Evolutionary conservation across 2,113 vertebrate genomes (phyloP).

Genomic region (Desmodus rotundus): DNA sequence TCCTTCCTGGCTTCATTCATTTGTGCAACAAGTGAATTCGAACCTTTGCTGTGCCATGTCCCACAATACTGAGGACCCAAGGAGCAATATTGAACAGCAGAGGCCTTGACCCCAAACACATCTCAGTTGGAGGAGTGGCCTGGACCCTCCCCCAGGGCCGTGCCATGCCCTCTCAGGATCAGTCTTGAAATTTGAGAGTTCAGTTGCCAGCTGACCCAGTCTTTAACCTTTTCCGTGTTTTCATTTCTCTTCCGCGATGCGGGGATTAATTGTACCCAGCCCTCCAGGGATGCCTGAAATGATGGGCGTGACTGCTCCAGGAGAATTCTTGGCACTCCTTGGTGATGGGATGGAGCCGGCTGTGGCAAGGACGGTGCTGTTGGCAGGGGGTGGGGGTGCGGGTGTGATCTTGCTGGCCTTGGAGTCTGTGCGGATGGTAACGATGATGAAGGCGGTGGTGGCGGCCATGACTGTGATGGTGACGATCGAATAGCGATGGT

Average conservation of each 20-base stretch:
- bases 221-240: neutral
- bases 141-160: neutral
- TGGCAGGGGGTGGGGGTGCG: neutral
- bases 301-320: accelerated
- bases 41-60: neutral
- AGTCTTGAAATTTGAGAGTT: neutral
- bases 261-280: neutral
- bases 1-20: neutral
- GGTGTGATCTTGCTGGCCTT: neutral
- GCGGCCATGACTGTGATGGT: accelerated
- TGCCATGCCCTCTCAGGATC: neutral
- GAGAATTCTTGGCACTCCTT: accelerated
- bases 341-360: no score
- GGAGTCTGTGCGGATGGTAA: neutral
- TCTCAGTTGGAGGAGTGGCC: neutral
- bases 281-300: neutral
- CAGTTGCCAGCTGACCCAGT: neutral
- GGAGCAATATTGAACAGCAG: neutral
- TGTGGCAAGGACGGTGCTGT: accelerated
- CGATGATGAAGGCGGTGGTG: no score
- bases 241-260: neutral
- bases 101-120: neutral
- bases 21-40: neutral
- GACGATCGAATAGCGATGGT: neutral
- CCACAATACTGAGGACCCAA: neutral